Base-by-base conservation (phyloP, 2,888 invertebrate genomes). In the Heteromurus nitidus region DNA sequence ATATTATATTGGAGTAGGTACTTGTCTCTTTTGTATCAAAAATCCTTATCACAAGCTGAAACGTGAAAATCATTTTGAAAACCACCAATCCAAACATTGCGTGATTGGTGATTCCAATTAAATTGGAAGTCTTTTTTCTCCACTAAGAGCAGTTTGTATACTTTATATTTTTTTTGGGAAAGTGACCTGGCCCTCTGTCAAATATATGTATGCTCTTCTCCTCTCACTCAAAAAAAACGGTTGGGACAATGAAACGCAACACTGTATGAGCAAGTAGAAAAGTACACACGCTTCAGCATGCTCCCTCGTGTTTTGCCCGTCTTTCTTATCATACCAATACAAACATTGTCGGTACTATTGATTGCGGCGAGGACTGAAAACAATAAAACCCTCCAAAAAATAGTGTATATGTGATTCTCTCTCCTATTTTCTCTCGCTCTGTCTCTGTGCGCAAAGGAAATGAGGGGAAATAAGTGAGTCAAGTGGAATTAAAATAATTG, bases 21-120 rank as follows among this genome's bases (percentile, higher is more conserved):
- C 75, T 76, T 76, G 70, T 77, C 64, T 77, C 70, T 62, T 75
- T 75, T 77, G 70, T 70, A 72, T 69, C 60, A 60, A 13, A 9
- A 30, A 64, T 20, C 7, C 16, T 77, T 68, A 69, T 60, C 62
- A 62, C 20, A 16, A 65, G 55, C 24, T 26, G 28, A 70, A 79
- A 80, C 72, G 67, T 72, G 47, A 58, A 67, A 72, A 58, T 73
- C 67, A 60, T 80, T 73, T 42, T 62, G 67, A 80, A 80, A 80
- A 70, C 58, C 44, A 64, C 30, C 79, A 67, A 74, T 74, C 60
- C 73, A 62, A 65, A 58, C 68, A 80, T 80, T 72, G 80, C 80
- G 80, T 80, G 80, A 80, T 80, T 80, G 73, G 73, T 68, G 47
- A 73, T 67, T 74, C 80, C 80, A 80, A 80, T 80, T 80, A 80